A percentile compares a stretch with the other conserved stretches of the same genome.
These are phyloP conservation scores for Gasteruption jaculator DNA, from an alignment of 2,888 invertebrate species.

Conservation along the genomic window DNA sequence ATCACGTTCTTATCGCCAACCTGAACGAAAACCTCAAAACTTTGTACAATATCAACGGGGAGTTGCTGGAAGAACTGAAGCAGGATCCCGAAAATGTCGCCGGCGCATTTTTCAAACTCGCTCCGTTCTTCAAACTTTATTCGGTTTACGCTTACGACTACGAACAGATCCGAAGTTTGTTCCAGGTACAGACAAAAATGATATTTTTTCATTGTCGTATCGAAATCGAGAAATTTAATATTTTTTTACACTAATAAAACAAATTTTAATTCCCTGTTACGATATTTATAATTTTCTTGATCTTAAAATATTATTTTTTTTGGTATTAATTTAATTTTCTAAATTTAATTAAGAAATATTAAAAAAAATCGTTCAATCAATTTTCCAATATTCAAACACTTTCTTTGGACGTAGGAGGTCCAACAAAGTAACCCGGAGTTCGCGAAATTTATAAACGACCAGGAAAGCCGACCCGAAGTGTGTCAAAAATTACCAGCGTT, in stretches of 20 bases:
- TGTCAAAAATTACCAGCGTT: conserved; percentile 66
- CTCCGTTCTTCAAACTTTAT: conserved; percentile 74
- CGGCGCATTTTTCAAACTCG: conserved; percentile 65
- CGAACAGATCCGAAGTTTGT: conserved; percentile 58
- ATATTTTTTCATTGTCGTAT: neutral
- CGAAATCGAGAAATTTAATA: conserved; percentile 1
- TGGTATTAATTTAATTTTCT: conserved; percentile 4
- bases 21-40: conserved; percentile 64
- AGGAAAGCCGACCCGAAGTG: conserved; percentile 69
- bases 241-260: neutral
- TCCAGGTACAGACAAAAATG: conserved; percentile 55
- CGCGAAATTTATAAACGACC: conserved; percentile 58
- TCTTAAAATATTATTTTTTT: conserved; percentile 5
- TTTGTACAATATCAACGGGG: conserved; percentile 62
- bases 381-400: conserved; percentile 10
- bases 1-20: conserved; percentile 53
- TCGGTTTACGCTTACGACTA: conserved; percentile 74
- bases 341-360: no score
- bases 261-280: neutral
- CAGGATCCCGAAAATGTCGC: conserved; percentile 59
- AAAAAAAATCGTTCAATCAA: no score
- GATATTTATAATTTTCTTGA: neutral
- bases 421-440: conserved; percentile 55
- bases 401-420: conserved; percentile 48
- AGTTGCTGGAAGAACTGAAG: conserved; percentile 59